phyloP scores from a whole-genome alignment of 2,113 vertebrate species.

The Pavo muticus region DNA sequence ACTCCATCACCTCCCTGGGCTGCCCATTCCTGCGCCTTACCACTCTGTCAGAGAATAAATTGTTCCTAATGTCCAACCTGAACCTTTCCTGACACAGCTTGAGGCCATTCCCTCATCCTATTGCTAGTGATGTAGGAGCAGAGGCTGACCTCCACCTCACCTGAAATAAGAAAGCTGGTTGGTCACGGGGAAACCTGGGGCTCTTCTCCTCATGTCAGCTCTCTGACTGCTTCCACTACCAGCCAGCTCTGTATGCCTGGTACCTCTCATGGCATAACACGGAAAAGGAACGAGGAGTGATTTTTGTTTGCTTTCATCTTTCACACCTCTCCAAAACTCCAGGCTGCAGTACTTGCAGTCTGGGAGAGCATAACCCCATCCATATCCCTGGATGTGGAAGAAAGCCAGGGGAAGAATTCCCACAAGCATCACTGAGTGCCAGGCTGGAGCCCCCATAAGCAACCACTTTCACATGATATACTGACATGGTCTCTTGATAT shows the following conservation, averaged over 20 bases:
- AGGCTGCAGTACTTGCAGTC: neutral
- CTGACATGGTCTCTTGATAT: neutral
- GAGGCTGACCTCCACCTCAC: no score
- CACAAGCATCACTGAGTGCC: fast-evolving
- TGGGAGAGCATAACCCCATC: neutral
- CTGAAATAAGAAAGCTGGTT: neutral
- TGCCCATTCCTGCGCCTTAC: no score
- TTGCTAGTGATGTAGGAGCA: no score
- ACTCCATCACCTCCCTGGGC: no score
- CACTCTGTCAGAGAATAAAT: no score
- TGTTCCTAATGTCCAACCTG: no score
- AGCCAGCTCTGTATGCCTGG: neutral
- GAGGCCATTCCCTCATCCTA: no score
- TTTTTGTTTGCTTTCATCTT: neutral
- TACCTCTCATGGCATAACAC: neutral
- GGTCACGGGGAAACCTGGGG: neutral
- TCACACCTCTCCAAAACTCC: neutral
- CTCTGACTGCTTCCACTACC: neutral
- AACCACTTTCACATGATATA: neutral
- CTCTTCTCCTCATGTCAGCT: neutral
- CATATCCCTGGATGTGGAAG: neutral
- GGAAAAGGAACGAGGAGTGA: neutral
- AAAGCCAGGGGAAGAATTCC: neutral
- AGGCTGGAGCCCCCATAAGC: neutral
- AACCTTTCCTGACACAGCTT: no score